Percentiles rank a stretch among this genome's conserved stretches.
Conservation (phyloP, 1,140 invertebrate species). For the Caligus rogercresseyi region DNA sequence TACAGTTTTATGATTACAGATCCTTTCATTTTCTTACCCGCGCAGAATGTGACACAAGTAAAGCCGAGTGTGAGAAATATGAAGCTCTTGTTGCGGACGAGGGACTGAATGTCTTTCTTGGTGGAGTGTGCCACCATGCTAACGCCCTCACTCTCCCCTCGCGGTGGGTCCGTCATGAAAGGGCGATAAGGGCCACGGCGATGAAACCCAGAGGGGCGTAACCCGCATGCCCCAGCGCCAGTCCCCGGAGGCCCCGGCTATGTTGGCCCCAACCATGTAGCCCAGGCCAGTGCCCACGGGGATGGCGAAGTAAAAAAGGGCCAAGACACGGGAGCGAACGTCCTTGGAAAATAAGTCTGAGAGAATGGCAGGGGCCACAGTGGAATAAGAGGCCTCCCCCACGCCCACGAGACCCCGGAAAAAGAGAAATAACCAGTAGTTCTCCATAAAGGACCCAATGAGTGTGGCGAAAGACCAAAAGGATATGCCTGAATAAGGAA, state of each 20-base stretch:
- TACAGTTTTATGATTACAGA: too few relatives aligned
- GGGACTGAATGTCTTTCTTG: constrained; percentile 1
- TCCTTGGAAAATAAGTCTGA: constrained; percentile 83
- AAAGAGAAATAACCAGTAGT: constrained; percentile 48
- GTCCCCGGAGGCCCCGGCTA: constrained; percentile 38
- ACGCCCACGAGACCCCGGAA: constrained; percentile 83
- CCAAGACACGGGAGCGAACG: constrained; percentile 77
- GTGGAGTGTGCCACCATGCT: constrained; percentile 25
- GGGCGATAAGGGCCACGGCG: constrained; percentile 59
- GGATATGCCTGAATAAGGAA: constrained; percentile 78
- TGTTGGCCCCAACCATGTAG: constrained; percentile 79
- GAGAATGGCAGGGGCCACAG: constrained; percentile 95
- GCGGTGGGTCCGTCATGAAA: constrained; percentile 65
- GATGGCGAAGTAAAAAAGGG: constrained; percentile 97
- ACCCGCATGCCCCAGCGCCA: constrained; percentile 87
- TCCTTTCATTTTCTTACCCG: constrained; percentile 40
- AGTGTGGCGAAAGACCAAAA: constrained; percentile 87
- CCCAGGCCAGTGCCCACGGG: constrained; percentile 89
- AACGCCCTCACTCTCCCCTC: constrained; percentile 69
- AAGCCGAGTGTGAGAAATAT: constrained; percentile 82
- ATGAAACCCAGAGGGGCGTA: constrained; percentile 69
- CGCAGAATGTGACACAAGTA: constrained; percentile 89
- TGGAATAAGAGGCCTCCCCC: constrained; percentile 96
- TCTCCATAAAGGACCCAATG: constrained; percentile 62
- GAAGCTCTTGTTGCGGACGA: constrained; percentile 42